Base-by-base conservation (phyloP, 2,888 invertebrate genomes). In the Drosophila subquinaria region DNA sequence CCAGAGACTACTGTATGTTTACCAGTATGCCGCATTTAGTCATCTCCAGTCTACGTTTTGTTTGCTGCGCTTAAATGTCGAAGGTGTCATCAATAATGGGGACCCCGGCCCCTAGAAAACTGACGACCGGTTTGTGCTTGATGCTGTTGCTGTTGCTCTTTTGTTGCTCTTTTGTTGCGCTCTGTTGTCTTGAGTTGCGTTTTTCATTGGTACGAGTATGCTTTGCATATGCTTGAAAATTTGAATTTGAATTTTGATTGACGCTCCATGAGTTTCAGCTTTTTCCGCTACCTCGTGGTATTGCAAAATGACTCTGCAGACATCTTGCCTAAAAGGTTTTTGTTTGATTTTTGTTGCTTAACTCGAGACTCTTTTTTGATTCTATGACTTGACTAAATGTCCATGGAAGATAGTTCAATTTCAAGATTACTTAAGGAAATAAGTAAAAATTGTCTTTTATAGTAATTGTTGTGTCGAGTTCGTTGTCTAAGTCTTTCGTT, bases 51-150 rank as follows among this genome's bases (percentile, higher is more conserved):
- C 65, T 50, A 51, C 40, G 45, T 72, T 81, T 73, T 75, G 62
- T 48, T 56, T 27, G 62, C 61, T 62, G 71, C 69, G 69, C 79
- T 76, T 89, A 86, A 86, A 86, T 86, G 86, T 86, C 86, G 86
- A 89, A 86, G 86, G 86, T 86, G 88, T 85, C 88, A 89, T 86
- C 88, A 82, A 89, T 86, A 73, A 75, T 76, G 70, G 66, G n/a
- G 30, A 33, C 47, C 59, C 53, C 36, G 9, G 50, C 51, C 27
- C 53, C 43, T 48, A 48, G 51, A 40, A 48, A 47, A 2, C 48
- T 42, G 10, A 47, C 56, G 60, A 78, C 81, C 68, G 86, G 86
- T 82, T 85, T 69, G 9, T 38, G 17, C 35, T 52, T 47, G 47
- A 57, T 57, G 23, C 57, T 52, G 27, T 38, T 55, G 73, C 13